Percentiles rank a stretch among this genome's conserved stretches.
Conservation (phyloP, 2,797 vertebrate species). For the Erpetoichthys calabaricus region DNA sequence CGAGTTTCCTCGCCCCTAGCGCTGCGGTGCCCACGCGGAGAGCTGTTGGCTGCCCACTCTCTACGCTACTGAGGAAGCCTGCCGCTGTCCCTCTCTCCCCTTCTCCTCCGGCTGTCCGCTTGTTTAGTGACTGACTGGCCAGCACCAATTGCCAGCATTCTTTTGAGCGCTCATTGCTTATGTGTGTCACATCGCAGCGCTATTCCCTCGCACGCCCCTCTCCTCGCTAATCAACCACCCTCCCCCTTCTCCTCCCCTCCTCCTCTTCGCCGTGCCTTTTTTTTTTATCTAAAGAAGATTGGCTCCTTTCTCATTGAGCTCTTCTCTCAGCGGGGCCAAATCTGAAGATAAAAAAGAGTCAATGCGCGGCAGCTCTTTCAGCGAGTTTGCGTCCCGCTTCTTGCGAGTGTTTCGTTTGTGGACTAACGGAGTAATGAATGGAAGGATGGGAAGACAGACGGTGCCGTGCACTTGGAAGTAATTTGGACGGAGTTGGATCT, state of each 20-base stretch:
- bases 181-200: slow-evolving; percentile 57
- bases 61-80: no score
- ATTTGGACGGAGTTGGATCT: no score
- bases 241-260: slow-evolving; percentile 20
- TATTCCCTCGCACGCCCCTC: slow-evolving; percentile 16
- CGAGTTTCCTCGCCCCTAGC: slow-evolving; percentile 13
- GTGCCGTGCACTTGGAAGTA: no score
- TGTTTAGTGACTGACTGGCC: no score
- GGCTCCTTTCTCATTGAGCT: slow-evolving; percentile 19
- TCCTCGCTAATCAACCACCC: background rate
- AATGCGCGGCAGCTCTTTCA: slow-evolving; percentile 13
- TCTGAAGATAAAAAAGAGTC: slow-evolving; percentile 29
- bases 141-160: slow-evolving; percentile 41
- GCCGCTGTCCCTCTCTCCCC: no score
- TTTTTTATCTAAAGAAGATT: slow-evolving; percentile 19
- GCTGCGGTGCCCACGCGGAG: slow-evolving; percentile 26
- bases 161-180: slow-evolving; percentile 56
- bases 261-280: slow-evolving; percentile 29
- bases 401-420: slow-evolving; percentile 23
- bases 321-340: slow-evolving; percentile 15
- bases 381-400: slow-evolving; percentile 4
- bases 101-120: no score
- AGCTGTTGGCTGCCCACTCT: slow-evolving; percentile 37
- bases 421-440: background rate
- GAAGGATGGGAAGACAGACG: slow-evolving; percentile 10